Conservation (phyloP, 2,888 invertebrate genomes). For the Sinodicranocentrus sp. region DNA sequence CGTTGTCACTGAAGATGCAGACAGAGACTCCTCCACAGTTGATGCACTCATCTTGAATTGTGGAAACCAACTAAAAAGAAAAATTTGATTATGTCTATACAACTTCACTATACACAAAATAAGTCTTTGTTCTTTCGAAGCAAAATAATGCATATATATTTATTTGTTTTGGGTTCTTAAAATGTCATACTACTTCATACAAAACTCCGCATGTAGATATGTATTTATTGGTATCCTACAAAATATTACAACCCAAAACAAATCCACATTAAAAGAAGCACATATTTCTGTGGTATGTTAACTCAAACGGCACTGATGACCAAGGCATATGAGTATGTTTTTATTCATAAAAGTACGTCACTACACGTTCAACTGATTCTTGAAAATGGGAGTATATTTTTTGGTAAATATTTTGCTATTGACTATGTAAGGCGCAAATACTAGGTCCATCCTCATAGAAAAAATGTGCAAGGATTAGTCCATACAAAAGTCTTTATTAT, state of each 20-base stretch:
- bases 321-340: neutral
- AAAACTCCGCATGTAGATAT: neutral
- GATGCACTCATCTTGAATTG: constrained; percentile 50
- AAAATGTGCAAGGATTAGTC: neutral
- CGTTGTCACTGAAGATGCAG: constrained; percentile 25
- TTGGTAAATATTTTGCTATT: neutral
- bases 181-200: neutral
- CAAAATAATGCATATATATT: neutral
- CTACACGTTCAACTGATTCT: neutral
- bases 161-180: no score
- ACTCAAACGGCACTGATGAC: constrained; percentile 9
- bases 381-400: neutral
- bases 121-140: constrained; percentile 44
- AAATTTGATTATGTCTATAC: constrained; percentile 8
- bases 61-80: constrained; percentile 35
- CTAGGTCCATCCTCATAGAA: neutral
- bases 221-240: neutral
- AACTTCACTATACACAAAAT: neutral
- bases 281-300: neutral
- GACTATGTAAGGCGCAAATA: neutral
- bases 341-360: constrained; percentile 5
- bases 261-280: neutral
- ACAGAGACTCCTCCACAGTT: constrained; percentile 40
- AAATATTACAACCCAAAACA: neutral
- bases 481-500: neutral